Base-by-base conservation (phyloP, 1,140 invertebrate genomes). In the Pogonomyrmex barbatus region DNA sequence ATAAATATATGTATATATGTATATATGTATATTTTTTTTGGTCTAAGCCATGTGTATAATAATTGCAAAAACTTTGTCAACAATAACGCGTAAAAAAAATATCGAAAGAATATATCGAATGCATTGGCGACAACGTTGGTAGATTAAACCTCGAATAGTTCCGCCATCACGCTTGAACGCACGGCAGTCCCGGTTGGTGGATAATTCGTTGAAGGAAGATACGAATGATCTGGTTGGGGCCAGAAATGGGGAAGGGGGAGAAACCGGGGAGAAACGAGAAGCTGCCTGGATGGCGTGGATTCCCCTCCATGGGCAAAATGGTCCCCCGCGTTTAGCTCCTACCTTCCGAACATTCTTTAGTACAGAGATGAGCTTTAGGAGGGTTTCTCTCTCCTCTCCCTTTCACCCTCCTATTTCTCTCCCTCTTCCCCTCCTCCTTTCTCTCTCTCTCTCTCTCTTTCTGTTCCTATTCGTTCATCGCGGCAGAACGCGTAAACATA, bases 111-210 rank as follows among this genome's bases (percentile, higher is more conserved):
- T 42, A 84, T 42, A 42, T 62, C 36, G 47, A 85, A 78, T 45
- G 45, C 24, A 78, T 60, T 50, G 45, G 12, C 30, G 58, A 84
- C 56, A 60, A 77, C 71, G 73, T 36, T 47, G 36, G 82, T 65
- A 67, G 82, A 47, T 54, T 78, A 84, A 84, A 84, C 82, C n/a
- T 65, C 47, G 75, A 56, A 63, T 65, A 68, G 84, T 89, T 92
- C 93, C 93, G 93, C 92, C 93, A 94, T 94, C 91, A 94, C 93
- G 91, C 90, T 92, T 85, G 91, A 94, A 75, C 88, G 91, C 92
- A 79, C 91, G 81, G 90, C 91, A 85, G 89, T 58, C 87, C 89
- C 91, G 92, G 93, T 92, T 92, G 92, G 92, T 86, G 83, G 90
- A 89, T 90, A 81, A 85, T 78, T 76, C 82, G 82, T 77, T 50